Evolutionary conservation across 1,140 invertebrate genomes (phyloP).

Genomic region (Wiebesia pumilae): DNA sequence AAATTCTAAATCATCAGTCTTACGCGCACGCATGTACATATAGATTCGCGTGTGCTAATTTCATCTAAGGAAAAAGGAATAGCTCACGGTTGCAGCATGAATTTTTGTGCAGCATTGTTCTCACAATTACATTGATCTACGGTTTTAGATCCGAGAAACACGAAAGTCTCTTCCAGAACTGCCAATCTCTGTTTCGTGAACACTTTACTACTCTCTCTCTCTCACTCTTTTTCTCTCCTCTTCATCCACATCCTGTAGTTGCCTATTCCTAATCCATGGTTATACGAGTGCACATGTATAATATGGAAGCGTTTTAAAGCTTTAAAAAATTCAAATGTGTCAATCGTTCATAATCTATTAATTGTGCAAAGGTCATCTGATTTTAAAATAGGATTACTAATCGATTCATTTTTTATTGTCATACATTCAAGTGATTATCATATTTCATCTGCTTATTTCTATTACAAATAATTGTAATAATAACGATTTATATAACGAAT

Average conservation of each 20-base stretch:
- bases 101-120: slow-evolving; percentile 72
- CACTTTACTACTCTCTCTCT: slow-evolving; percentile 72
- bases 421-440: too few relatives aligned
- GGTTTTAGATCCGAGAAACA: slow-evolving; percentile 72
- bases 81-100: slow-evolving; percentile 59
- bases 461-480: too few relatives aligned
- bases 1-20: slow-evolving; percentile 20
- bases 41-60: too few relatives aligned
- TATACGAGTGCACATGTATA: slow-evolving; percentile 26
- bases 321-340: background rate
- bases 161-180: slow-evolving; percentile 64
- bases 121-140: slow-evolving; percentile 76
- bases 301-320: slow-evolving; percentile 42
- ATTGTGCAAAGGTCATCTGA: background rate
- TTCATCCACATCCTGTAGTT: slow-evolving; percentile 47
- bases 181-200: slow-evolving; percentile 73
- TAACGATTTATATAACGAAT: too few relatives aligned
- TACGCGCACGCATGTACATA: background rate
- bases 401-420: too few relatives aligned
- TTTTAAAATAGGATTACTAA: too few relatives aligned
- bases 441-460: too few relatives aligned
- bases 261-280: slow-evolving; percentile 26
- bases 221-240: slow-evolving; percentile 53
- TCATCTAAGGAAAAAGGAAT: too few relatives aligned
- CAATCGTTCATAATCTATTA: slow-evolving; percentile 6